A percentile compares a stretch with the other conserved stretches of the same genome.
phyloP scores from a whole-genome alignment of 2,888 invertebrate species.

The Baccha elongata region DNA sequence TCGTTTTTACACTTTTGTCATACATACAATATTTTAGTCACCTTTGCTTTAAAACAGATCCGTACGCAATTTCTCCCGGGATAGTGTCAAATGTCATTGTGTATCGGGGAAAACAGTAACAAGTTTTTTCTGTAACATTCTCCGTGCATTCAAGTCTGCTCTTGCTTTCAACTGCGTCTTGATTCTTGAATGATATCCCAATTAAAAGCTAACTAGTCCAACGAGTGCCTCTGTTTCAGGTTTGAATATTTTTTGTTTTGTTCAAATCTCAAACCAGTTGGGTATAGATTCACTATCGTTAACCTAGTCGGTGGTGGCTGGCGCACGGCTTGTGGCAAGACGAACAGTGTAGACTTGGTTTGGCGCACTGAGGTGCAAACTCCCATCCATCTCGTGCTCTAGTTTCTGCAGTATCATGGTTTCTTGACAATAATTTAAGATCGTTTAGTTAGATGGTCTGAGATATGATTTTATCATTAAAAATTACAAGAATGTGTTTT shows the following conservation, averaged over 20 bases:
- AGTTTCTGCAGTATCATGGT: conserved; percentile 10
- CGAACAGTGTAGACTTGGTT: neutral
- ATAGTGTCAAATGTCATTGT: conserved; percentile 27
- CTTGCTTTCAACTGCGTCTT: conserved; percentile 52
- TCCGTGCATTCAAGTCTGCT: conserved; percentile 27
- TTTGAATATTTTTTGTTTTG: neutral
- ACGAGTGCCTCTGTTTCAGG: conserved; percentile 27
- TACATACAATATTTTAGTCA: neutral
- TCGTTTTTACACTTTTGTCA: neutral
- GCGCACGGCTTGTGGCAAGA: conserved; percentile 12
- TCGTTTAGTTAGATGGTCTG: conserved; percentile 11
- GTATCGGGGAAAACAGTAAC: neutral
- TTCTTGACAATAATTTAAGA: conserved; percentile 28
- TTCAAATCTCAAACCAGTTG: conserved; percentile 4
- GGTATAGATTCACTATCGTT: conserved; percentile 31
- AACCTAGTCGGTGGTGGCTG: neutral
- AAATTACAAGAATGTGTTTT: conserved; percentile 7
- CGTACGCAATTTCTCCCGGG: conserved; percentile 21
- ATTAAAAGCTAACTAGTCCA: conserved; percentile 24
- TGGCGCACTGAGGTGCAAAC: conserved; percentile 4
- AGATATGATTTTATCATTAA: neutral
- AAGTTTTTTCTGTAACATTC: conserved; percentile 25
- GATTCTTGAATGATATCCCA: conserved; percentile 3
- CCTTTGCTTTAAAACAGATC: neutral
- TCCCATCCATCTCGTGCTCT: conserved; percentile 25